Conservation (phyloP, 2,888 invertebrate genomes). For the Eledone cirrhosa region DNA sequence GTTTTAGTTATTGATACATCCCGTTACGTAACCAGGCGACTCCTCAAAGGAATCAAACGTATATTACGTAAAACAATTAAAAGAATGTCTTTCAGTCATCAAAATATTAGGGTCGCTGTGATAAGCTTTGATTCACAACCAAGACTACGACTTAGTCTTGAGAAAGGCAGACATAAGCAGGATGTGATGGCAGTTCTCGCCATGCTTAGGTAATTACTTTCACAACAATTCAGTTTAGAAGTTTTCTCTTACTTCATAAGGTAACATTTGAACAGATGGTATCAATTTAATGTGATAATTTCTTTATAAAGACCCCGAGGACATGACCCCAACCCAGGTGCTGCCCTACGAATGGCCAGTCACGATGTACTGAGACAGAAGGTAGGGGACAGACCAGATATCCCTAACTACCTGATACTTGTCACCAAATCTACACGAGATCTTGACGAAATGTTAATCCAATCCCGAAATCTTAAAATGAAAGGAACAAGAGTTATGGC, state of each 20-base stretch:
- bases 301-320: neutral
- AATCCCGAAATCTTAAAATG: slow-evolving; percentile 51
- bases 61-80: slow-evolving; percentile 54
- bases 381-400: slow-evolving; percentile 42
- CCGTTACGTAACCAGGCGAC: slow-evolving; percentile 52
- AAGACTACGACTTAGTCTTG: slow-evolving; percentile 43
- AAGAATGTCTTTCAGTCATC: slow-evolving; percentile 52
- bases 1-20: slow-evolving; percentile 61
- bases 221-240: neutral
- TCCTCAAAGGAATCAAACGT: slow-evolving; percentile 49
- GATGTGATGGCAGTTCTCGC: slow-evolving; percentile 48
- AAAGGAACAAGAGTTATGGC: slow-evolving; percentile 50
- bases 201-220: slow-evolving; percentile 33
- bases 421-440: slow-evolving; percentile 51
- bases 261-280: too few species aligned
- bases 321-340: slow-evolving; percentile 49
- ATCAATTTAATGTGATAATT: neutral
- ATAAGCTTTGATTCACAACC: slow-evolving; percentile 53
- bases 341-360: slow-evolving; percentile 49
- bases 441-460: slow-evolving; percentile 39
- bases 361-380: slow-evolving; percentile 42
- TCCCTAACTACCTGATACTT: slow-evolving; percentile 54
- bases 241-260: neutral
- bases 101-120: slow-evolving; percentile 54
- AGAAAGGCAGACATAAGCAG: slow-evolving; percentile 46